Base-by-base conservation (phyloP, 2,113 vertebrate genomes). In the Oncorhynchus nerka region DNA sequence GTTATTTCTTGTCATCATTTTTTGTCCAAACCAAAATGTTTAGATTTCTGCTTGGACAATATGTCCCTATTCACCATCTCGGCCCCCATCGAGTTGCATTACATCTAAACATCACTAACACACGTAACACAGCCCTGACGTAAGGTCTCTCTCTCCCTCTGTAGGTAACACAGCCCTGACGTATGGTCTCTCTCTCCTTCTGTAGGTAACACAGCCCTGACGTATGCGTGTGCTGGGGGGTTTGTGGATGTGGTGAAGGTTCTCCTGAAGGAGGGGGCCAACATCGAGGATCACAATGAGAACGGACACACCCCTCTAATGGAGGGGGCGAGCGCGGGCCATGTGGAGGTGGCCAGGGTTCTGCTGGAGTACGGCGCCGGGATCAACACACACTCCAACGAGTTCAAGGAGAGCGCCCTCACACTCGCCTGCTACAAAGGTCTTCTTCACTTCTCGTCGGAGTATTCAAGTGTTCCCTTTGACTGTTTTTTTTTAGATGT, bases 371-470 rank as follows among this genome's bases (percentile, higher is more conserved):
- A 97, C 34, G 98, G 98, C 74, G 98, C 98, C 77, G 98, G 98
- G 90, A 99, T 99, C 93, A 99, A 99, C 91, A 99, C 97, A 84
- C 98, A 99, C 90, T 99, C 98, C 92, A 99, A 99, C 4, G 98
- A 99, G 93, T 99, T 99, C 90, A 99, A 99, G 91, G 98, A 99
- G 94, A 99, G 98, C 86, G 98, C 98, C 64, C 97, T 99, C 89
- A 99, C 98, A 20, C 95, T 99, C 74, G 97, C 97, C 57, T 99
- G 97, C 92, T 99, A 99, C 81, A 99, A 99, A 99, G 98, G 98
- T 99, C 68, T 45, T 45, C 39, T 45, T 45, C 39, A 45, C 9
- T 45, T 45, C 2, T 45, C 9, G 2, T 12, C 9, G 3, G 6
- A 2, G 39, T 45, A 11, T 45, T 45, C 2, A 45, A 45, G 9